Evolutionary conservation across 2,888 invertebrate species (phyloP).

Genomic region (Lacanobia oleracea): DNA sequence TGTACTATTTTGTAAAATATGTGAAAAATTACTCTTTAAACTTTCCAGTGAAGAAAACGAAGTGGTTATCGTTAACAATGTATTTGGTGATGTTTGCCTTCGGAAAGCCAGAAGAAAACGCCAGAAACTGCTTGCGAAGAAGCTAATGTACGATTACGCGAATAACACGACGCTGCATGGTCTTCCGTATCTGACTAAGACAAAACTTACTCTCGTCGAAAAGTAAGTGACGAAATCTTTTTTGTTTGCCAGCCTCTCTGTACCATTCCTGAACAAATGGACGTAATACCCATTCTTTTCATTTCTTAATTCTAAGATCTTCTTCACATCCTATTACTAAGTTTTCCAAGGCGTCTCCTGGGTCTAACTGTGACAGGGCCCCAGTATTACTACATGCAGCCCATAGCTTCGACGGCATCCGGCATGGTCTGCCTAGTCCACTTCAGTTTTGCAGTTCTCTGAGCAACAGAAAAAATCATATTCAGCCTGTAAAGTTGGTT

Average conservation of each 20-base stretch:
- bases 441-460: no score
- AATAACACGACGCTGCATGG: conserved; percentile 75
- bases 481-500: no score
- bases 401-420: no score
- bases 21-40: background rate
- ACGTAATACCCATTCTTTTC: no score
- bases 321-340: no score
- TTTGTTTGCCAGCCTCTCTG: background rate
- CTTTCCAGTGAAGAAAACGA: conserved; percentile 22
- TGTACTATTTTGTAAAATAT: background rate
- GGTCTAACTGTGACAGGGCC: no score
- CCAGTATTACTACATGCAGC: no score
- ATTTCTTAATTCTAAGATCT: no score
- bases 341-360: no score
- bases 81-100: conserved; percentile 66
- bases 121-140: conserved; percentile 67
- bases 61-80: conserved; percentile 52
- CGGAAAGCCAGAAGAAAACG: conserved; percentile 70
- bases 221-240: conserved; percentile 65
- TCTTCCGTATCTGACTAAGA: conserved; percentile 71
- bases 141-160: conserved; percentile 71
- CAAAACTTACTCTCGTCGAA: conserved; percentile 67
- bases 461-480: no score
- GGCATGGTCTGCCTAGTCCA: no score
- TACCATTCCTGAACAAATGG: no score